phyloP scores from a whole-genome alignment of 35 echinoderm and acorn worm species.

The Eucidaris tribuloides region DNA sequence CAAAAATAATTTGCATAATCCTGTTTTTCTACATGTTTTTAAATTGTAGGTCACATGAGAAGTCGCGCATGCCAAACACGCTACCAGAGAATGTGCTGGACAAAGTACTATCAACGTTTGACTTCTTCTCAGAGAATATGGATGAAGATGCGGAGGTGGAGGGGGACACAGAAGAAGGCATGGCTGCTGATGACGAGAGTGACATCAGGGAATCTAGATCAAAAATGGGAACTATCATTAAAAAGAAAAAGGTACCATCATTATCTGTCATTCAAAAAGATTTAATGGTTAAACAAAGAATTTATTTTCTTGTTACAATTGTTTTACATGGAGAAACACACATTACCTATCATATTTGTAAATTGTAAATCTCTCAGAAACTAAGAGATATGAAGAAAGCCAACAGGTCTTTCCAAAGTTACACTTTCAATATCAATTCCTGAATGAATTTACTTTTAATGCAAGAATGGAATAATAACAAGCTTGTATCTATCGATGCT shows the following conservation, averaged over 20 bases:
- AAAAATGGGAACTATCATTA: constrained; percentile 86
- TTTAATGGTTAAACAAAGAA: not conserved
- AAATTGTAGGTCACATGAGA: constrained; percentile 79
- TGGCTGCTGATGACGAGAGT: constrained; percentile 44
- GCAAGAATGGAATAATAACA: too few relatives aligned
- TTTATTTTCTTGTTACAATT: too few relatives aligned
- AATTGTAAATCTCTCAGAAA: too few relatives aligned
- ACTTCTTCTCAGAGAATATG: constrained; percentile 59
- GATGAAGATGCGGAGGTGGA: constrained; percentile 77
- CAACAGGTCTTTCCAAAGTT: too few relatives aligned
- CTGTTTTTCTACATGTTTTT: too few relatives aligned
- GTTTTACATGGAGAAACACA: too few relatives aligned
- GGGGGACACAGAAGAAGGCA: constrained; percentile 43
- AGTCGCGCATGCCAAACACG: constrained; percentile 54
- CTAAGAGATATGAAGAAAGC: too few relatives aligned
- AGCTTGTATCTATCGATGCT: too few relatives aligned
- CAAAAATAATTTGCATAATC: too few relatives aligned
- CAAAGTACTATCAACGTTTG: constrained; percentile 77
- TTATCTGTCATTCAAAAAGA: not conserved
- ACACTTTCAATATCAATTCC: too few relatives aligned
- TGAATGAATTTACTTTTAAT: too few relatives aligned
- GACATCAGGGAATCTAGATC: constrained; percentile 44
- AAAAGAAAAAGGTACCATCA: constrained; percentile 87
- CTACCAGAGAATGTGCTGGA: constrained; percentile 76
- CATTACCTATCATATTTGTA: too few relatives aligned